Base-by-base conservation (phyloP, 2,113 vertebrate genomes). In the Calyptomena viridis region DNA sequence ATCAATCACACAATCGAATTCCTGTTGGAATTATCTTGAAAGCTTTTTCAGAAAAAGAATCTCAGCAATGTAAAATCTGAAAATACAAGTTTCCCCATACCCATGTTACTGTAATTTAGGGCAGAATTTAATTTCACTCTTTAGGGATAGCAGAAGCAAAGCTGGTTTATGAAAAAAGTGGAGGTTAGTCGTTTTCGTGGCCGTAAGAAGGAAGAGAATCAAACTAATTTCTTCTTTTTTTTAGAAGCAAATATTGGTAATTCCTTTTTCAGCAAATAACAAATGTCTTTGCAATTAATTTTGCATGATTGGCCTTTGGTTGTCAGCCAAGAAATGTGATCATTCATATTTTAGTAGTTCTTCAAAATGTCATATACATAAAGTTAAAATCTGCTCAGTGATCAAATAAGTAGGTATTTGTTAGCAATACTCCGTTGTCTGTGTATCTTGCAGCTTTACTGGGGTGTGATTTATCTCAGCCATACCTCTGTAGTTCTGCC, bases 251-350 rank as follows among this genome's bases (percentile, higher is more conserved):
- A 96, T 89, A 90, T 86, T 94, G 53, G 31, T 88, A 87, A 77
- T 97, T 88, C 8, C 0, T 53, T 91, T 94, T 95, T 93, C 52
- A 35, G 60, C 88, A 96, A 94, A 96, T 87, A 94, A 82, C 71
- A 92, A 68, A 73, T 84, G 53, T 50, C 53, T 95, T 89, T 23
- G 84, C 84, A 94, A 93, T 96, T 97, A 96, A 93, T 92, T 96
- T 93, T 84, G 66, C 22, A 7, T 94, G 92, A 92, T 92, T 76
- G 25, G 50, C 84, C 78, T 79, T 79, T 80, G 55, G 30, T 96
- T 96, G 82, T 94, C 67, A 87, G 77, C 86, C 53, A 89, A 73
- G 81, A 78, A 83, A 62, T 97, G 94, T 94, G 90, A 89, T 87
- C 89, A 90, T 81, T 91, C 86, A 89, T 97, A 95, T 92, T 87